Conservation (phyloP, 2,797 vertebrate species). For the Carduelis carduelis region DNA sequence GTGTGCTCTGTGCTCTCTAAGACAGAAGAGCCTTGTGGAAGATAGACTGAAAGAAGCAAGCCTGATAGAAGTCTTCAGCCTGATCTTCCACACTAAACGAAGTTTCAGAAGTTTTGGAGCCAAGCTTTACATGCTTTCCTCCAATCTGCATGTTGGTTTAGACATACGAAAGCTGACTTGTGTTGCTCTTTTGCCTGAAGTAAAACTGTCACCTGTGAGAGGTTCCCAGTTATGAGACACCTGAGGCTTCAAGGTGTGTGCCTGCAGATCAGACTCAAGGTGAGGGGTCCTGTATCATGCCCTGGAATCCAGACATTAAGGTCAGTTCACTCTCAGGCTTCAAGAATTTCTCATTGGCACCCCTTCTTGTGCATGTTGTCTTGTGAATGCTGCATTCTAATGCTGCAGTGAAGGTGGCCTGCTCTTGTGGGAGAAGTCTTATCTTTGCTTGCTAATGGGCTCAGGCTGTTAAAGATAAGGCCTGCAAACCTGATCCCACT, state of each 20-base stretch:
- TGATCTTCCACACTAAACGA: background rate
- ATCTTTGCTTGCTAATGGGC: constrained; percentile 59
- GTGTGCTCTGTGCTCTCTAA: background rate
- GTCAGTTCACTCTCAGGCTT: background rate
- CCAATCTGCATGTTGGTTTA: background rate
- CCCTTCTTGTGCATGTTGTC: background rate
- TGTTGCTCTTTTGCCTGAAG: background rate
- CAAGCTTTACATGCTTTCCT: background rate
- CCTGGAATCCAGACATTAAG: background rate
- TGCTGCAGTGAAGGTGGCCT: constrained; percentile 18
- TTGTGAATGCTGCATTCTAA: background rate
- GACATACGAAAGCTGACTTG: background rate
- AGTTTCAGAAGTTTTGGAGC: background rate
- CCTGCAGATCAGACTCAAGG: background rate
- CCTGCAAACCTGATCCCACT: constrained; percentile 53
- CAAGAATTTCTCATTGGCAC: background rate
- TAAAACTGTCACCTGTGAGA: background rate
- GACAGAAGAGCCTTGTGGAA: background rate
- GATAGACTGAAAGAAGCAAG: background rate
- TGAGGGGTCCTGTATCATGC: background rate
- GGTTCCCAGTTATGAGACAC: background rate
- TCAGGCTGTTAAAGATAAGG: constrained; percentile 58
- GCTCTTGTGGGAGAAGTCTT: constrained; percentile 23
- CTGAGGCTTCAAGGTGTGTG: background rate
- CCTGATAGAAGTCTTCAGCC: background rate